Base-by-base conservation (phyloP, 2,113 vertebrate species). In the Lepisosteus oculatus region DNA sequence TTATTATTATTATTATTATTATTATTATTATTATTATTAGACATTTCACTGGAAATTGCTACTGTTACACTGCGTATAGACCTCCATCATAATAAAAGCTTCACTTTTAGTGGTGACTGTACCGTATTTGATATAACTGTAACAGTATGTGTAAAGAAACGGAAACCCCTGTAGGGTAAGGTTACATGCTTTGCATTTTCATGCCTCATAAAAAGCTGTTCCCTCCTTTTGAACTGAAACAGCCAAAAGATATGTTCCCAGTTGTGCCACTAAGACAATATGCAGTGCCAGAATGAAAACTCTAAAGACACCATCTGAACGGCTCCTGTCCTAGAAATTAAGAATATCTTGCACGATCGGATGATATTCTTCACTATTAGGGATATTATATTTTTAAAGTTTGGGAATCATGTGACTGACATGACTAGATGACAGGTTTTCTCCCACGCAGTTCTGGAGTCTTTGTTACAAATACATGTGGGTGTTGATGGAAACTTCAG, bases 391-490 rank as follows among this genome's bases (percentile, higher is more conserved):
- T 41, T 17, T 43, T 12, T 41, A 29, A 41, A 13, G 8, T 17
- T 2, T 9, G 45, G 42, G 64, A 13, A 67, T 51, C 47, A 67
- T 43, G 51, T 54, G 45, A 67, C 9, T 43, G 42, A 45, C 12
- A 17, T 67, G 65, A 17, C 65, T 15, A 42, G 41, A 67, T 67
- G 65, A 67, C 43, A 47, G 43, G 47, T 45, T 45, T 51, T 51
- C 47, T 15, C 45, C 12, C 65, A 67, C 65, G 5, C 65, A 47
- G 13, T 12, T 17, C 65, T 67, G 44, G 3, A 11, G 11, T 14
- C 29, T 64, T 64, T 67, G 43, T 67, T 67, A 7, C n/a, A 67
- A 45, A 67, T 15, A 67, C 6, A 51, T 47, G 44, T 67, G 65
- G 11, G 65, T 67, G 65, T 67, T 45, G 42, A 41, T 65, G 11